phyloP scores from a whole-genome alignment of 2,797 vertebrate species.

The Sylvilagus floridanus region DNA sequence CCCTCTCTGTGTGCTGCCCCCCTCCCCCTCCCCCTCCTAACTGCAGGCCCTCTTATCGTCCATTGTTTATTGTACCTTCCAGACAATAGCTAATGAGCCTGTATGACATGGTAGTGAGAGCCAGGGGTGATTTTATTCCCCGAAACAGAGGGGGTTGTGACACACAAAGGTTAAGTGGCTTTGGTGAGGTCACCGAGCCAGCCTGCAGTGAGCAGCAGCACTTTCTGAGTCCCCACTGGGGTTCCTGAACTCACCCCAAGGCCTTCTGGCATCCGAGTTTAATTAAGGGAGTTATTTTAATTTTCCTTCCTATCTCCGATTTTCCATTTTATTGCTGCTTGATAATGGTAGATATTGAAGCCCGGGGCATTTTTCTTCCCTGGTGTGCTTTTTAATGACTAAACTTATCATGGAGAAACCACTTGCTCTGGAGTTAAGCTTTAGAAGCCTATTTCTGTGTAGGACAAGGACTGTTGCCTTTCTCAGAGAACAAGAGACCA shows the following conservation, averaged over 20 bases:
- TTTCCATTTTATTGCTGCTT: conserved; percentile 60
- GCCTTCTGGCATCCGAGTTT: conserved; percentile 65
- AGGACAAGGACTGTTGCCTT: conserved; percentile 49
- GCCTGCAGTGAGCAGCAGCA: background rate
- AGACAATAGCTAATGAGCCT: conserved; percentile 75
- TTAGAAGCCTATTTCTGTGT: conserved; percentile 33
- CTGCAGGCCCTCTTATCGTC: background rate
- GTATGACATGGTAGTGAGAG: conserved; percentile 42
- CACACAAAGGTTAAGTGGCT: conserved; percentile 73
- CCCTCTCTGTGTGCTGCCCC: background rate
- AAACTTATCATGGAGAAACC: conserved; percentile 49
- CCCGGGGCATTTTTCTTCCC: background rate
- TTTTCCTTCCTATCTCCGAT: conserved; percentile 32
- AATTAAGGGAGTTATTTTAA: conserved; percentile 72
- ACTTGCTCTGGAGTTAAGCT: conserved; percentile 30
- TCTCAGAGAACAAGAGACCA: conserved; percentile 83
- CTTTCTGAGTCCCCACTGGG: background rate
- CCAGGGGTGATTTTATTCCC: conserved; percentile 70
- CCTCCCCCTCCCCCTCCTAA: background rate
- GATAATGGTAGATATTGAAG: conserved; percentile 15
- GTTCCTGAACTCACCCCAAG: conserved; percentile 36
- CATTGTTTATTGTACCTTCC: conserved; percentile 78
- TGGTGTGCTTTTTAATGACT: conserved; percentile 13
- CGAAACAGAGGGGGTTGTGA: conserved; percentile 71
- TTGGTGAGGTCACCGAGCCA: conserved; percentile 66